Evolutionary conservation across 2,113 vertebrate genomes (phyloP).

Genomic region (Calidris pygmaea): DNA sequence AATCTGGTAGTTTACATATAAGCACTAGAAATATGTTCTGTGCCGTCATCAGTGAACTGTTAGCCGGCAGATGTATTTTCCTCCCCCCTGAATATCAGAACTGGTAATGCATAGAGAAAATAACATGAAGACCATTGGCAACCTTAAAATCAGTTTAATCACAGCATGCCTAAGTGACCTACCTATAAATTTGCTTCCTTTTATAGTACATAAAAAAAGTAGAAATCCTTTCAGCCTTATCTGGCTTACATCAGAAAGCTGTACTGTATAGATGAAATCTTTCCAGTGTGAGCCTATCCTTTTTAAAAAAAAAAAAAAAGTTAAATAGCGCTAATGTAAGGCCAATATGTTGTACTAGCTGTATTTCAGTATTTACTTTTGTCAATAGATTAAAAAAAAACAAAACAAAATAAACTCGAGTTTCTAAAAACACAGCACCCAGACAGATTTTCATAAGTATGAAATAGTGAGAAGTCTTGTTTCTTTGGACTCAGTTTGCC

Average conservation of each 20-base stretch:
- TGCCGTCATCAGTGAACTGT: background rate
- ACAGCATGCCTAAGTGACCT: background rate
- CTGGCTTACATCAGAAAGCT: constrained; percentile 1
- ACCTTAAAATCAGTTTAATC: background rate
- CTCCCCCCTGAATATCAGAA: background rate
- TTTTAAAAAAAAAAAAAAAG: background rate
- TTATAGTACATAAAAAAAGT: background rate
- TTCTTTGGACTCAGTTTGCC: background rate
- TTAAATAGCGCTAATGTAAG: background rate
- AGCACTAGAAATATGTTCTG: background rate
- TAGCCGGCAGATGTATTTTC: background rate
- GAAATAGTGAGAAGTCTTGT: background rate
- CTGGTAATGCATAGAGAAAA: background rate
- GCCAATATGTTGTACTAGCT: background rate
- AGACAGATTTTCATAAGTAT: background rate
- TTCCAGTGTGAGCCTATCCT: background rate
- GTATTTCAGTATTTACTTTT: background rate
- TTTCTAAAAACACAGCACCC: background rate
- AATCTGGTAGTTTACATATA: background rate
- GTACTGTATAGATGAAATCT: background rate
- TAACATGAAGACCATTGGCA: background rate
- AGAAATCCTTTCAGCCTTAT: constrained; percentile 5
- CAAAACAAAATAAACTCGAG: background rate
- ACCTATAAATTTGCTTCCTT: background rate
- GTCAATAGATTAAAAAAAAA: background rate